These are phyloP conservation scores for Lithosia quadra DNA, from an alignment of 2,888 invertebrate species.

Conservation along the genomic window DNA sequence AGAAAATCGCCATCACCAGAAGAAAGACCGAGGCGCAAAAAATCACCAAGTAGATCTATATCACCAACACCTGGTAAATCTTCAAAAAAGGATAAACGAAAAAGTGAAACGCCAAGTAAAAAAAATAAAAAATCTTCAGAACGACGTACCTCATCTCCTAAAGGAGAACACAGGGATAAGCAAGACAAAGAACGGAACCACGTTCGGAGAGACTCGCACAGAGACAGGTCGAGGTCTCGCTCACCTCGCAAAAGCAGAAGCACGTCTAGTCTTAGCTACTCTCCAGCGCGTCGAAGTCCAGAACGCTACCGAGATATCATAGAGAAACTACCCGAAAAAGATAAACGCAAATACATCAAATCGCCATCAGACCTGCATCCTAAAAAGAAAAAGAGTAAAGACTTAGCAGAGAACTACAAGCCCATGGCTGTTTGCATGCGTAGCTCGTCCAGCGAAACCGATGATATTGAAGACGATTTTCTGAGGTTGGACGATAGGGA, in stretches of 20 bases:
- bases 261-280: slow-evolving; percentile 89
- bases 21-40: slow-evolving; percentile 45
- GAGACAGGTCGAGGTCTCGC: slow-evolving; percentile 62
- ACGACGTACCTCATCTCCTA: slow-evolving; percentile 56
- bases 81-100: slow-evolving; percentile 64
- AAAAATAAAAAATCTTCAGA: slow-evolving; percentile 64
- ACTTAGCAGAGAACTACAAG: slow-evolving; percentile 60
- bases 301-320: slow-evolving; percentile 90
- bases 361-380: slow-evolving; percentile 76
- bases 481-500: slow-evolving; percentile 81
- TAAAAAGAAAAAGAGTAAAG: slow-evolving; percentile 63
- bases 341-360: slow-evolving; percentile 82
- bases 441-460: slow-evolving; percentile 87
- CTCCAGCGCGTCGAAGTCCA: slow-evolving; percentile 89
- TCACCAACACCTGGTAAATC: slow-evolving; percentile 64
- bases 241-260: slow-evolving; percentile 78
- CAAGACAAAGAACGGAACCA: slow-evolving; percentile 55
- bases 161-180: slow-evolving; percentile 44
- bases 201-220: slow-evolving; percentile 56
- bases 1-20: slow-evolving; percentile 64
- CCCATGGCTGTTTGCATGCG: slow-evolving; percentile 85
- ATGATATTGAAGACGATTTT: slow-evolving; percentile 86
- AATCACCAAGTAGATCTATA: slow-evolving; percentile 64
- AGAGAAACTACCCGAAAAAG: slow-evolving; percentile 86
- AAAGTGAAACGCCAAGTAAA: slow-evolving; percentile 58